A percentile compares a stretch with the other conserved stretches of the same genome.
Evolutionary conservation across 2,888 invertebrate genomes (phyloP).

Genomic region (Meliscaeva auricollis): DNA sequence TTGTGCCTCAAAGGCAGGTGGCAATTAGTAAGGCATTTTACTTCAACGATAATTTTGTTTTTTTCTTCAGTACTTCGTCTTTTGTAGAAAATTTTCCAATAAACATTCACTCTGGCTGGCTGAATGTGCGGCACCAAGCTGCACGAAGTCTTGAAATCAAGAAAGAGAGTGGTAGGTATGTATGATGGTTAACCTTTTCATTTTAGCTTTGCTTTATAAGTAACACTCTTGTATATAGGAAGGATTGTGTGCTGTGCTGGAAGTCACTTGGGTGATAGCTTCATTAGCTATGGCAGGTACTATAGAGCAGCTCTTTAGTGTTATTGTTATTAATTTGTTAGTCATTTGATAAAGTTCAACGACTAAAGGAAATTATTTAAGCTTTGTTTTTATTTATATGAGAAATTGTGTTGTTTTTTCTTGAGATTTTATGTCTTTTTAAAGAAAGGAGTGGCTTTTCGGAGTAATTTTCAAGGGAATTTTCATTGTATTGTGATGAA

Average conservation of each 20-base stretch:
- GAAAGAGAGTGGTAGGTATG: constrained; percentile 19
- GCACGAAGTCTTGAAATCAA: constrained; percentile 32
- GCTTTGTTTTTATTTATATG: constrained; percentile 16
- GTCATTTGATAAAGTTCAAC: constrained; percentile 56
- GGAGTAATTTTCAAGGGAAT: constrained; percentile 1
- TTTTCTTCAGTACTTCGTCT: background rate
- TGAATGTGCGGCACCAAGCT: background rate
- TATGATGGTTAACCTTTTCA: constrained; percentile 66
- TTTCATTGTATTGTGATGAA: background rate
- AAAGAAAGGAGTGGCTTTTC: constrained; percentile 21
- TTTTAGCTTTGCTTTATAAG: constrained; percentile 24
- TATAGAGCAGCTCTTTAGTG: constrained; percentile 40
- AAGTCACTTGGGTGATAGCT: constrained; percentile 52
- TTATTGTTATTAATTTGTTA: constrained; percentile 63
- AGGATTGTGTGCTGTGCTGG: background rate
- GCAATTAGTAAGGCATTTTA: constrained; percentile 71
- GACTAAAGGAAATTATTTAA: constrained; percentile 28
- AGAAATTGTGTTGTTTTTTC: background rate
- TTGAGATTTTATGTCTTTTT: background rate
- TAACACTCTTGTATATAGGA: background rate
- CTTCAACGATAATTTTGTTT: constrained; percentile 52
- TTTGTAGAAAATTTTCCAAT: constrained; percentile 52
- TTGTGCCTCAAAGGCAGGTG: constrained; percentile 61
- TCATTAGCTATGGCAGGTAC: constrained; percentile 43
- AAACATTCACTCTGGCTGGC: constrained; percentile 60